Base-by-base conservation (phyloP, 1,140 invertebrate species). In the Sarcophaga bullata region DNA sequence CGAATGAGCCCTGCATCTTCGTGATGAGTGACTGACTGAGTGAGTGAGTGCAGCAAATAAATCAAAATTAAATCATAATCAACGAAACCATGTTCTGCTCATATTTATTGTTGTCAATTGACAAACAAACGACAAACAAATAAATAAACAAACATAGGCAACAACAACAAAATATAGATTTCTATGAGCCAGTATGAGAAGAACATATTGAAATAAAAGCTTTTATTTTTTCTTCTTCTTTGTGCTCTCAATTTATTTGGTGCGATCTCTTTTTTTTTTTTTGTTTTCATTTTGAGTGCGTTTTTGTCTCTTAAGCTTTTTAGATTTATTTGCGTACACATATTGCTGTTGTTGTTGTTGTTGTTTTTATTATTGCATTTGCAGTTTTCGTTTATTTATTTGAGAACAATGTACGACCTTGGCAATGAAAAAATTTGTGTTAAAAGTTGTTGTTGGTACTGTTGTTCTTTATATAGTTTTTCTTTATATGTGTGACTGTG, bases 321-420 rank as follows among this genome's bases (percentile, higher is more conserved):
- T 37, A 0, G 8, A 11, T 17, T 49, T 47, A 15, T 78, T 37
- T 78, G 48, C 47, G 9, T 76, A 58, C n/a, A 58, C 15, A n/a
- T 58, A 10, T 58, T 15, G 52, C 52, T 10, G n/a, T 58, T n/a
- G 7, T 15, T n/a, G 13, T 58, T 58, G 54, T 48, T 76, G 73
- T 48, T 49, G 73, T 13, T 49, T 25, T 50, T 72, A 0, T 72
- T 25, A 25, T 72, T 72, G 8, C 37, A 8, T 72, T 72, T 72
- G 8, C 37, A 17, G 37, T 72, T 72, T 72, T 72, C 37, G 62
- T 72, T 72, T 72, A 25, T 25, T 19, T 50, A 19, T 78, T 85
- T 89, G 86, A 86, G 86, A 88, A 89, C 88, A 87, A 89, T 80
- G 85, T 82, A 89, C 88, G 88, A 89, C 88, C 88, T 89, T 89